These are phyloP conservation scores for Clarias batrachus DNA, from an alignment of 2,113 vertebrate species.

Conservation along the genomic window DNA sequence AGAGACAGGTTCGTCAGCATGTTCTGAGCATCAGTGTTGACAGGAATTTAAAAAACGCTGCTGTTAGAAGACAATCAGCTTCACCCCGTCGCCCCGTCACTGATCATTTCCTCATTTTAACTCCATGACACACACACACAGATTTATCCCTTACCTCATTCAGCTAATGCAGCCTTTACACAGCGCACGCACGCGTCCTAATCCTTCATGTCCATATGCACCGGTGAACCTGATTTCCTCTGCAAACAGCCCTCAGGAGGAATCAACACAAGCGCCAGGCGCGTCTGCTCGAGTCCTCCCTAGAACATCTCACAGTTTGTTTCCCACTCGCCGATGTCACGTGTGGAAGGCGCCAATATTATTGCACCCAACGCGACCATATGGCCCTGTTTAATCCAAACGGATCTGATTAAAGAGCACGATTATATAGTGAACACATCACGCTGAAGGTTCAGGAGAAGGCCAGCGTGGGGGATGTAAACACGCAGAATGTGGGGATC, in stretches of 20 bases:
- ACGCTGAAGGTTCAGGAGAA: not conserved
- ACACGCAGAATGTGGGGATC: not conserved
- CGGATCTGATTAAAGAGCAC: slow-evolving; percentile 16
- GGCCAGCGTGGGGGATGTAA: not conserved
- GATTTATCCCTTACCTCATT: not conserved
- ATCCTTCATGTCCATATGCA: not conserved
- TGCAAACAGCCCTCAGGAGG: not conserved
- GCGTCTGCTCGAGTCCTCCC: not conserved
- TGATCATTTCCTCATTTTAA: not conserved
- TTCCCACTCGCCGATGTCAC: slow-evolving; percentile 8
- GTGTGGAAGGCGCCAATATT: slow-evolving; percentile 12
- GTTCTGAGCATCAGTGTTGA: not conserved
- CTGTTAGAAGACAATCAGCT: not conserved
- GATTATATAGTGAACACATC: slow-evolving; percentile 13
- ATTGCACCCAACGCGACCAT: slow-evolving; percentile 7
- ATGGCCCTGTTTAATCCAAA: slow-evolving; percentile 38
- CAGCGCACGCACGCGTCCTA: not conserved
- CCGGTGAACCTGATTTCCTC: not conserved
- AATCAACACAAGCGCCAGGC: not conserved
- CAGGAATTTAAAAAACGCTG: not conserved
- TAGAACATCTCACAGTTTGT: not conserved
- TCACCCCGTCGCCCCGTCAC: not conserved
- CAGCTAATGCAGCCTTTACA: not conserved
- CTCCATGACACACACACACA: not conserved
- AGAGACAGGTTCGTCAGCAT: not conserved